Evolutionary conservation across 1,140 invertebrate species (phyloP).

Genomic region (Drosophila tani): DNA sequence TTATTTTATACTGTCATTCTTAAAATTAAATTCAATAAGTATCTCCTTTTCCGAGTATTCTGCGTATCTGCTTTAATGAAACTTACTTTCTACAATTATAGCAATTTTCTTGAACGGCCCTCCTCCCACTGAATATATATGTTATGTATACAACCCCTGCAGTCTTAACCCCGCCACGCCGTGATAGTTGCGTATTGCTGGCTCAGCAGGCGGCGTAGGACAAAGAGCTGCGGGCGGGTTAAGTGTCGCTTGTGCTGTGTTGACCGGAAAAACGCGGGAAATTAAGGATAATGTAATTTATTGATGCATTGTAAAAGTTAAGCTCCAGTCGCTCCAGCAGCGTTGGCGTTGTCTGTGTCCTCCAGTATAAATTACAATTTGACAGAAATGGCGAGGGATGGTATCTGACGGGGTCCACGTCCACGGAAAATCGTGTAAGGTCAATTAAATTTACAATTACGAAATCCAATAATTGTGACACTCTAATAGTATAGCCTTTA

Average conservation of each 20-base stretch:
- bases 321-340: conserved; percentile 55
- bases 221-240: conserved; percentile 66
- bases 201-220: conserved; percentile 58
- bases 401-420: conserved; percentile 41
- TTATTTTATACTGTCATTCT: not conserved
- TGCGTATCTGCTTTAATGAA: conserved; percentile 34
- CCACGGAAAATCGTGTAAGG: conserved; percentile 47
- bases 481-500: not conserved
- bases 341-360: conserved; percentile 25
- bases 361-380: conserved; percentile 80
- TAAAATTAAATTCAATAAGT: conserved; percentile 9
- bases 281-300: conserved; percentile 82
- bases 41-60: not conserved
- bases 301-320: conserved; percentile 81
- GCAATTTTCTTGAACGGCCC: conserved; percentile 12
- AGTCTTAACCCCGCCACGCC: conserved; percentile 2
- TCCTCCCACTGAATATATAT: not conserved
- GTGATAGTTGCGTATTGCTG: conserved; percentile 39
- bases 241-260: conserved; percentile 62
- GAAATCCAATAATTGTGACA: conserved; percentile 11
- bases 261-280: conserved; percentile 80
- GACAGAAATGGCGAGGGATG: conserved; percentile 34
- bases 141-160: not conserved
- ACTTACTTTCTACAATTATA: conserved; percentile 45
- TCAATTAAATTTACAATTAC: conserved; percentile 50